phyloP scores from a whole-genome alignment of 1,140 invertebrate genomes.

The Varroa destructor region DNA sequence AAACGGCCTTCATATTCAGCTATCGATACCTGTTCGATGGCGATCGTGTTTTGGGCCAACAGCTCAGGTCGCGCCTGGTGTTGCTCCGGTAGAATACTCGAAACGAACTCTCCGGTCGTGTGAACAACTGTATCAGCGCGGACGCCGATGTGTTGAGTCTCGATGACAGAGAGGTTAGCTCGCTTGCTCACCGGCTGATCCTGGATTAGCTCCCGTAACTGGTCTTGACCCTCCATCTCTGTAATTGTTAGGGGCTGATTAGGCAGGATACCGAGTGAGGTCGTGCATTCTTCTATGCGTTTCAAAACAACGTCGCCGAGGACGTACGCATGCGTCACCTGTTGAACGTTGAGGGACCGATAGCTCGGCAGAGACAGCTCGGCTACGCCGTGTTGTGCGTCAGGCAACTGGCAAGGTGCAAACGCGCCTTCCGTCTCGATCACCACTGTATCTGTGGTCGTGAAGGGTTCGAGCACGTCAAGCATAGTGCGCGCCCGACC shows the following conservation, averaged over 20 bases:
- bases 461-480: constrained; percentile 12
- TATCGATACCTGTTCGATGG: constrained; percentile 13
- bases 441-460: constrained; percentile 3
- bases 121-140: not conserved
- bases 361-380: constrained; percentile 17
- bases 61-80: not conserved
- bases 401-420: constrained; percentile 4
- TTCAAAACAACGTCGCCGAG: constrained; percentile 24
- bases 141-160: constrained; percentile 23
- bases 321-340: constrained; percentile 27
- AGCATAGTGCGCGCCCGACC: not conserved
- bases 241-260: constrained; percentile 27
- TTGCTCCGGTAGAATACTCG: not conserved
- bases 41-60: constrained; percentile 1
- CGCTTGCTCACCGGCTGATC: not conserved
- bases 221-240: constrained; percentile 26
- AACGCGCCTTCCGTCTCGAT: constrained; percentile 19
- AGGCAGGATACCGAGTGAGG: constrained; percentile 11
- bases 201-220: constrained; percentile 11
- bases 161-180: constrained; percentile 4
- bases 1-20: constrained; percentile 9
- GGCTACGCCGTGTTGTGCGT: constrained; percentile 12
- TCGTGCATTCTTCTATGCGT: constrained; percentile 27
- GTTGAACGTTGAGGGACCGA: constrained; percentile 22
- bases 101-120: not conserved